Base-by-base conservation (phyloP, 2,113 vertebrate genomes). In the Heloderma charlesbogerti region DNA sequence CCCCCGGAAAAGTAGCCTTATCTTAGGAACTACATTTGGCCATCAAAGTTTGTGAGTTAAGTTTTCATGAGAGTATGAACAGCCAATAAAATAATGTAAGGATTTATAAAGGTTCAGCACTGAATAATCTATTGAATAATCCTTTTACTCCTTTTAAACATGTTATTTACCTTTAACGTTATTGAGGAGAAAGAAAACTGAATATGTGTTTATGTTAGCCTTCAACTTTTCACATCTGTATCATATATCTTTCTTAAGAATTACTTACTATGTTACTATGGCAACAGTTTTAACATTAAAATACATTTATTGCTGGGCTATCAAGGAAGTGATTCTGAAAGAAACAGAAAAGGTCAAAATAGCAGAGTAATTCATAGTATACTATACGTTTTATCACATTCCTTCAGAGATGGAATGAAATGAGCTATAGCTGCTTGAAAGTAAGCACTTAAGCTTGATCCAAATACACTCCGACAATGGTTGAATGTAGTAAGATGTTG, bases 281-380 rank as follows among this genome's bases (percentile, higher is more conserved):
- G 95, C 96, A 97, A 97, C 93, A 89, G 91, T 92, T 94, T 95
- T 95, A 95, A 94, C 92, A 96, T 96, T 93, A 94, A 95, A 96
- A 94, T 96, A 96, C 92, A 94, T 95, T 96, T 96, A 96, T 96
- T 96, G 93, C 89, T 96, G 92, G 95, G 95, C 96, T 93, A 97
- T 94, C 93, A 94, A 90, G 94, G 95, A 94, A 93, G 85, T 94
- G 93, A 94, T 94, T 94, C 74, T 95, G 87, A 96, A 94, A 96
- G 83, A 89, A 93, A 95, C 34, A 94, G 95, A 78, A 95, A 88
- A 96, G 92, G 91, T 96, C 88, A 94, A 63, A 86, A 82, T 91
- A 95, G 95, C 96, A 96, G 94, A 86, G 82, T 88, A 90, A 91
- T 89, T 92, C 86, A 63, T 37, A 92, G 54, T 93, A 90, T 54